Evolutionary conservation across 2,888 invertebrate genomes (phyloP).

Genomic region (Cordilura impudica): DNA sequence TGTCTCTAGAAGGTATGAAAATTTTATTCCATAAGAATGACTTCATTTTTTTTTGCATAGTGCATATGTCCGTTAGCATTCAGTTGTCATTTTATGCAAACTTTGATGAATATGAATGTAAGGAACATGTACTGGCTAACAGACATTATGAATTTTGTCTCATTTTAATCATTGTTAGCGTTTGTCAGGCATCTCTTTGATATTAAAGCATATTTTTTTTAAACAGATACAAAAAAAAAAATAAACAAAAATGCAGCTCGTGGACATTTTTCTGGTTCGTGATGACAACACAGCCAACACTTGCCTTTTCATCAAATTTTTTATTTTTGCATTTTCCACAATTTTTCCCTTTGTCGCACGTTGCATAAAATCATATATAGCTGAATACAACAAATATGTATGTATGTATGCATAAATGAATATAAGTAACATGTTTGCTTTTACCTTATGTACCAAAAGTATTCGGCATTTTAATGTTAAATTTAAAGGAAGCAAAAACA

Average conservation of each 20-base stretch:
- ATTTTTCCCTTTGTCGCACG: neutral
- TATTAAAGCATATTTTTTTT: neutral
- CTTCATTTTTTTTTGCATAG: too few species aligned
- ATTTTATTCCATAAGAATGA: too few species aligned
- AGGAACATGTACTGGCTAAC: neutral
- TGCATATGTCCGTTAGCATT: too few species aligned
- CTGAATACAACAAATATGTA: neutral
- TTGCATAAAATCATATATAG: neutral
- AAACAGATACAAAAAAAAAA: neutral
- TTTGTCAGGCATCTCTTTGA: conserved; percentile 23
- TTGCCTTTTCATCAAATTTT: conserved; percentile 54
- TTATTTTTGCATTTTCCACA: neutral
- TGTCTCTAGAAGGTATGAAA: too few species aligned
- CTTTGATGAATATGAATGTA: conserved; percentile 48
- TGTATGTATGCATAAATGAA: too few species aligned
- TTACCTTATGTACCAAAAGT: too few species aligned
- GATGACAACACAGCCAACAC: conserved; percentile 55
- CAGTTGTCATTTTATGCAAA: neutral
- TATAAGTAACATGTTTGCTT: too few species aligned
- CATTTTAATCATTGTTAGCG: conserved; percentile 39
- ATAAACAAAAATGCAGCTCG: conserved; percentile 44
- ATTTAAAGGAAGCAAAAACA: too few species aligned
- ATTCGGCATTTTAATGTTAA: too few species aligned
- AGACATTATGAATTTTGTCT: conserved; percentile 27
- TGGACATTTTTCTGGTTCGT: conserved; percentile 56